Evolutionary conservation across 2,888 invertebrate genomes (phyloP), one percentile per base, ranked within the genome.

Genomic region (Biston stratarius): DNA sequence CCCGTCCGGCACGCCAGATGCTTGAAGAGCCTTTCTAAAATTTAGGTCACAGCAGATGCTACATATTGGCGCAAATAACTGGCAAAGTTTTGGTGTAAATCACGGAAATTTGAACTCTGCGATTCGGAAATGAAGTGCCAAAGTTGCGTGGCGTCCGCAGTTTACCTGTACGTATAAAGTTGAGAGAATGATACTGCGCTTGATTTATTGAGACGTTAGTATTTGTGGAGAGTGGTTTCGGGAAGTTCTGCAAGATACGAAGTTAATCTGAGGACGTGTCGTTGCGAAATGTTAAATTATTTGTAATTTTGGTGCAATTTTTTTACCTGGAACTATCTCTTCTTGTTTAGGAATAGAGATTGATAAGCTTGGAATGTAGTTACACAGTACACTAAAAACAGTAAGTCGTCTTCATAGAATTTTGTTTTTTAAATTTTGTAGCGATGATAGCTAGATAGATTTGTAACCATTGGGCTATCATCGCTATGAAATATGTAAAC

Each of bases 1-100:
- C 60, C 15, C 70, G 69, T 51, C 24, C 44, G 36, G 11, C 10
- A n/a, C 44, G 24, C 69, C 76, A 79, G 77, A 77, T 80, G 78
- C 68, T 70, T 70, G 70, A 68, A 70, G 71, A 71, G 73, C 73
- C 72, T 74, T 74, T 72, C 73, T 74, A 69, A 73, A 78, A 81
- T 80, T 74, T 78, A 77, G 81, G 80, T 82, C 80, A 77, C 69
- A 69, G 74, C 77, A 80, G 80, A 76, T 81, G 79, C 74, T 76
- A 70, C 73, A 69, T 75, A 73, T 70, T 70, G 74, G 73, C 57
- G 64, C 59, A 61, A 68, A 63, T 69, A 71, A 71, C 69, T 63
- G 67, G 70, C 48, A 42, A 69, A 62, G 65, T 69, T 72, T 52
- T 11, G 33, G 40, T 38, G 67, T 63, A 66, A 65, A 66, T 69